Base-by-base conservation (phyloP, 2,888 invertebrate genomes). In the Epinotia brunnichana region DNA sequence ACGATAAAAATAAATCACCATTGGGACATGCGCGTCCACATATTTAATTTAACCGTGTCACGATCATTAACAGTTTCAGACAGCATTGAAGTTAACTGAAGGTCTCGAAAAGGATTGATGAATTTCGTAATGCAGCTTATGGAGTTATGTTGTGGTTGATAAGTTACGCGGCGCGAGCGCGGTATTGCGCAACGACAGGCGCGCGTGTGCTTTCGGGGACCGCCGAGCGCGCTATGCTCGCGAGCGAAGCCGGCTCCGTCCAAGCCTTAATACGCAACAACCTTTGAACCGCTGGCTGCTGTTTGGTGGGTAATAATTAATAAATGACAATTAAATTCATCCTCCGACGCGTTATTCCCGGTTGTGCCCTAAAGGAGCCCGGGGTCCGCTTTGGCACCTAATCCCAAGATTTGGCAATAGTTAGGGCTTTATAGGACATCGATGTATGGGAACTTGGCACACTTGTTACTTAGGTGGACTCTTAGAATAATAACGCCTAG, bases 201-300 rank as follows among this genome's bases (percentile, higher is more conserved):
- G 91, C 90, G 90, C 89, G 76, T 76, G 76, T 74, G 88, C 87
- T 83, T 85, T 84, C 84, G 80, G 80, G 76, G 88, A 87, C 87
- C 85, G 86, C 79, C 85, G 81, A 83, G 80, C 87, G 88, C 88
- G 84, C 84, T 89, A 88, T 92, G 91, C 54, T 44, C n/a, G 56
- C 7, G 4, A 35, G 62, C 53, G 15, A 62, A 63, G 63, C 63
- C 63, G 70, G 57, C 70, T 56, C 15, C 62, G n/a, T 4, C 29
- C 44, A 13, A 44, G 41, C 13, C 19, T 19, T 54, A 24, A 51
- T 21, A 7, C 35, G 11, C n/a, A n/a, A n/a, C n/a, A 66, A 54
- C 71, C 35, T 72, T 71, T 71, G 60, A 61, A 39, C 24, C 61
- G 54, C 44, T 41, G 51, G n/a, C n/a, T n/a, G n/a, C n/a, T n/a